Percentiles rank a stretch among this genome's conserved stretches.
These are phyloP conservation scores for Procambarus virginalis DNA, from an alignment of 1,140 invertebrate genomes.

Conservation along the genomic window DNA sequence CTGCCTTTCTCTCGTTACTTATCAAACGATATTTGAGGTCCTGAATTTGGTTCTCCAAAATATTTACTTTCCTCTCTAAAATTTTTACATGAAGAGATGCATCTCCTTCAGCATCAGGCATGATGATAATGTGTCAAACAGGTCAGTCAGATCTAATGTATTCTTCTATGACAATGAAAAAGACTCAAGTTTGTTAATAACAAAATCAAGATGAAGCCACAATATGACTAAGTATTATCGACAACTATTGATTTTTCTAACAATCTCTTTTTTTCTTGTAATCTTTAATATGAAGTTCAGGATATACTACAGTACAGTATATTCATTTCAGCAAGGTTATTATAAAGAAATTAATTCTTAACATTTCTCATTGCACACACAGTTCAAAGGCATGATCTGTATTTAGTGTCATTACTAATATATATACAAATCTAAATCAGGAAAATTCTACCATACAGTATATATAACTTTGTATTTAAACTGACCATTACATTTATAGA, in stretches of 20 bases:
- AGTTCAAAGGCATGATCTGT: no score
- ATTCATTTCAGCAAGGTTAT: no score
- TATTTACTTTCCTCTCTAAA: constrained; percentile 51
- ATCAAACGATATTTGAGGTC: constrained; percentile 51
- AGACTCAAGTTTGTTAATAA: neutral
- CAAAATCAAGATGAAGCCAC: neutral
- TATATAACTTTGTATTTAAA: no score
- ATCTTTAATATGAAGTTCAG: neutral
- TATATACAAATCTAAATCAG: no score
- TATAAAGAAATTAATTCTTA: no score
- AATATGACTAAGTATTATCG: no score
- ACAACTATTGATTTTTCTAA: neutral
- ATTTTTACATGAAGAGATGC: constrained; percentile 31
- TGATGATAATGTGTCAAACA: neutral
- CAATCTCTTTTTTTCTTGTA: neutral
- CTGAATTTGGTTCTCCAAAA: constrained; percentile 52
- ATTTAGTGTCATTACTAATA: no score
- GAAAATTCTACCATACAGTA: no score
- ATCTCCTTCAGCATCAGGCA: constrained; percentile 43
- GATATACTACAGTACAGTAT: no score
- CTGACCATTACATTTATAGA: no score
- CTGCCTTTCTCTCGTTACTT: constrained; percentile 46
- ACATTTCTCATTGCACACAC: no score
- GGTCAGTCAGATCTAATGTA: neutral
- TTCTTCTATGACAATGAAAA: neutral